These are phyloP conservation scores for Syngnathus floridae DNA, from an alignment of 2,113 vertebrate genomes.

Conservation along the genomic window DNA sequence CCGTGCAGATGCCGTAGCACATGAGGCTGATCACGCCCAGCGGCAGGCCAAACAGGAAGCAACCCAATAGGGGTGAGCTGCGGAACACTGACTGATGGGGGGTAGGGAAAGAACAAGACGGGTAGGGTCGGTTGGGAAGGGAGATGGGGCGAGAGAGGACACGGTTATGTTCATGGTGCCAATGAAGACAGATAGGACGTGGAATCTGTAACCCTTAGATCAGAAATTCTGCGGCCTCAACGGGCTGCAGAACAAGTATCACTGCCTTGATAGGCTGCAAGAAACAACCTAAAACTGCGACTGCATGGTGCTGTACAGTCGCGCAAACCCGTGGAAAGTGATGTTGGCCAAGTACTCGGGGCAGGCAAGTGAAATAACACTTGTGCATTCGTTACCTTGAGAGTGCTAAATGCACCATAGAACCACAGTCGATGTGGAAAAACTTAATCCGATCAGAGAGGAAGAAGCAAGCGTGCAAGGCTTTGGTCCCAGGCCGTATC, in stretches of 20 bases:
- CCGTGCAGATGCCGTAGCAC: constrained; percentile 97
- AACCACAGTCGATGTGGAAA: background rate
- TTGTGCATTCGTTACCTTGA: background rate
- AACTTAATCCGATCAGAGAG: background rate
- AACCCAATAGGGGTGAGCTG: constrained; percentile 92
- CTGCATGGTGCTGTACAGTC: background rate
- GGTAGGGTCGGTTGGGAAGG: constrained; percentile 5
- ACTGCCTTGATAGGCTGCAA: background rate
- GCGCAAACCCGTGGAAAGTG: background rate
- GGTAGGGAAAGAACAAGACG: constrained; percentile 4
- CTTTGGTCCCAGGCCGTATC: background rate
- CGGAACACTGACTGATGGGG: constrained; percentile 86
- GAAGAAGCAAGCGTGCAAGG: background rate
- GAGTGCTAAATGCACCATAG: no score
- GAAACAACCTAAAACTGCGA: background rate
- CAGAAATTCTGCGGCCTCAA: background rate
- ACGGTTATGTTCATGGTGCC: background rate
- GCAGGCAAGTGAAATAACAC: background rate
- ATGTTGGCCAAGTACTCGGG: no score
- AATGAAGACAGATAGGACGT: no score
- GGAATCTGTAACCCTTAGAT: background rate
- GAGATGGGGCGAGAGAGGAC: background rate
- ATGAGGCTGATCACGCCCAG: constrained; percentile 97
- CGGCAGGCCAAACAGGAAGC: constrained; percentile 95
- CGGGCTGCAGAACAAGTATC: background rate